Conservation (phyloP, 2,888 invertebrate genomes). For the Candidula unifasciata region DNA sequence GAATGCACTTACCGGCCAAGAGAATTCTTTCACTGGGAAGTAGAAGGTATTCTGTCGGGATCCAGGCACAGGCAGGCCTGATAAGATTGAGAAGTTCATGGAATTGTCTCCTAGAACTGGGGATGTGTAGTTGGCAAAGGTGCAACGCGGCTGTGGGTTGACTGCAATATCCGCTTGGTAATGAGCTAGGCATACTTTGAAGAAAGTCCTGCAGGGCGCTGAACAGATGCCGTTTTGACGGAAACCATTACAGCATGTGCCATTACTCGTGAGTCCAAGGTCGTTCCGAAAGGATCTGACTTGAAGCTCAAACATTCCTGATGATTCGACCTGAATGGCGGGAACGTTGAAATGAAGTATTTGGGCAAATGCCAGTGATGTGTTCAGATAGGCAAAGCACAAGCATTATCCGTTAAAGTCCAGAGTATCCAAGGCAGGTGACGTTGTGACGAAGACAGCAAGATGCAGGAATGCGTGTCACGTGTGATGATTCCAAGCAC, state of each 20-base stretch:
- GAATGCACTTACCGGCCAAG: constrained; percentile 95
- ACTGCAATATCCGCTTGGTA: constrained; percentile 93
- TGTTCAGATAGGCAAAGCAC: no score
- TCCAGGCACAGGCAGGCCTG: constrained; percentile 81
- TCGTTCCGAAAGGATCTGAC: constrained; percentile 95
- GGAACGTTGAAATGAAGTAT: neutral
- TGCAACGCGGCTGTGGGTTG: constrained; percentile 83
- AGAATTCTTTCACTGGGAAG: constrained; percentile 91
- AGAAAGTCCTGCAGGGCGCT: constrained; percentile 92
- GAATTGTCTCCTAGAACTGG: constrained; percentile 83
- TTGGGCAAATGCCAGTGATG: neutral
- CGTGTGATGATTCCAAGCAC: no score
- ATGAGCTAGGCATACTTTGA: constrained; percentile 96
- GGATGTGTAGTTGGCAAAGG: constrained; percentile 93
- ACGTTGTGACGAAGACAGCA: no score
- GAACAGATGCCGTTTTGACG: constrained; percentile 77
- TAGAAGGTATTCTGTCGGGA: constrained; percentile 86
- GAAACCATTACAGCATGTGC: constrained; percentile 91
- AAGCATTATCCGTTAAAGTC: no score
- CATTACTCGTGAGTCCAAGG: constrained; percentile 91
- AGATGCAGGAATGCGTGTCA: no score
- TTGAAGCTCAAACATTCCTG: constrained; percentile 95
- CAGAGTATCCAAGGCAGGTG: no score
- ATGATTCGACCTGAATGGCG: constrained; percentile 88
- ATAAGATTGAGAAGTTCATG: constrained; percentile 69